Percentiles rank a stretch among this genome's conserved stretches.
phyloP scores from a whole-genome alignment of 2,888 invertebrate genomes.

The Polydrusus cervinus region DNA sequence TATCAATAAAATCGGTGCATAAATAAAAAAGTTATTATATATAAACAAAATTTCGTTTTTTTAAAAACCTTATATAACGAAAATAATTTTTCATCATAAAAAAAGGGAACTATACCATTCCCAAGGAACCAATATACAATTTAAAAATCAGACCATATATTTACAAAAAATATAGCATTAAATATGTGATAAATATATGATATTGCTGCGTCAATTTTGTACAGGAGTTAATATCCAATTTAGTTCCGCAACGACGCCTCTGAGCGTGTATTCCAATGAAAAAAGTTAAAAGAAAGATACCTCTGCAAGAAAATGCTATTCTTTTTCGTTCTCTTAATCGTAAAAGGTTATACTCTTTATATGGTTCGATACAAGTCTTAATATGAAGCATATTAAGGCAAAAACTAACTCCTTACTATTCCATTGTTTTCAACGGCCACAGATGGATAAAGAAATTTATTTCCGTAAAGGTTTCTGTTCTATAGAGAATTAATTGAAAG shows the following conservation, averaged over 20 bases:
- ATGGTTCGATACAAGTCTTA: constrained; percentile 8
- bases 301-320: not conserved
- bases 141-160: too few species aligned
- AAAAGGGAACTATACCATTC: too few species aligned
- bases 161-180: too few species aligned
- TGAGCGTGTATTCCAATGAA: not conserved
- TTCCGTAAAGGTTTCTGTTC: not conserved
- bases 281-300: constrained; percentile 6
- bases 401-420: constrained; percentile 1
- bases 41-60: too few species aligned
- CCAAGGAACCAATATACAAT: too few species aligned
- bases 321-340: not conserved
- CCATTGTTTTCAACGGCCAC: constrained; percentile 8
- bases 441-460: not conserved
- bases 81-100: too few species aligned
- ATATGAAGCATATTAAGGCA: constrained; percentile 5
- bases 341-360: constrained; percentile 12
- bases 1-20: too few species aligned
- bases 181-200: too few species aligned
- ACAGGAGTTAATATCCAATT: not conserved
- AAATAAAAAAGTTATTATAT: too few species aligned
- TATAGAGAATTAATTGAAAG: not conserved
- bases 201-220: too few species aligned
- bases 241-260: not conserved
- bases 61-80: too few species aligned